Conservation (phyloP, 2,888 invertebrate genomes). For the Carabus problematicus region DNA sequence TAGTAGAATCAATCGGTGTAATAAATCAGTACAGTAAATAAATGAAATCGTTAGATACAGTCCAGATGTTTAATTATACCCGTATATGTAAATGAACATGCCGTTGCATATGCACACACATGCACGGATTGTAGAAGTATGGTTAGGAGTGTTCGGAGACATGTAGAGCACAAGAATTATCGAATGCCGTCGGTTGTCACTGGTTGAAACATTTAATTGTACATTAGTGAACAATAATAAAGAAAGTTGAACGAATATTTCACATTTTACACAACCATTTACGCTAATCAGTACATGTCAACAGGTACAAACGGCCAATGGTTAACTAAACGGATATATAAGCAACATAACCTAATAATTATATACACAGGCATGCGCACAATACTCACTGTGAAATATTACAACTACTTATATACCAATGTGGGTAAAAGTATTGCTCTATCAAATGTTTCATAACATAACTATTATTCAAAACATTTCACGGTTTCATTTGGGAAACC, state of each 20-base stretch:
- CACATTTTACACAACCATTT: slow-evolving; percentile 19
- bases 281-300: slow-evolving; percentile 32
- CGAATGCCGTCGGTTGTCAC: slow-evolving; percentile 27
- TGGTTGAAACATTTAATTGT: slow-evolving; percentile 35
- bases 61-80: slow-evolving; percentile 48
- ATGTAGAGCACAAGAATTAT: slow-evolving; percentile 33
- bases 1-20: slow-evolving; percentile 40
- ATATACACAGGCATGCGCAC: too few species aligned
- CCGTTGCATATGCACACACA: slow-evolving; percentile 9
- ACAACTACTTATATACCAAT: too few species aligned
- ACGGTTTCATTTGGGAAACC: too few species aligned
- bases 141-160: slow-evolving; percentile 25
- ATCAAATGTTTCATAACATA: too few species aligned
- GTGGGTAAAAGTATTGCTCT: too few species aligned
- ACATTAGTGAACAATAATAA: slow-evolving; percentile 19
- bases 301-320: too few species aligned
- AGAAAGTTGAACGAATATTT: slow-evolving; percentile 8
- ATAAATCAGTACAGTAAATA: slow-evolving; percentile 45
- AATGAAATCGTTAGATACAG: slow-evolving; percentile 42
- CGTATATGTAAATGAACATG: slow-evolving; percentile 48
- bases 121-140: slow-evolving; percentile 6
- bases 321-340: too few species aligned
- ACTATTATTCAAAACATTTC: too few species aligned
- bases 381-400: too few species aligned
- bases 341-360: too few species aligned